Evolutionary conservation across 2,888 invertebrate species (phyloP), one percentile per base, ranked within the genome.

Genomic region (Calliopum simillimum): DNA sequence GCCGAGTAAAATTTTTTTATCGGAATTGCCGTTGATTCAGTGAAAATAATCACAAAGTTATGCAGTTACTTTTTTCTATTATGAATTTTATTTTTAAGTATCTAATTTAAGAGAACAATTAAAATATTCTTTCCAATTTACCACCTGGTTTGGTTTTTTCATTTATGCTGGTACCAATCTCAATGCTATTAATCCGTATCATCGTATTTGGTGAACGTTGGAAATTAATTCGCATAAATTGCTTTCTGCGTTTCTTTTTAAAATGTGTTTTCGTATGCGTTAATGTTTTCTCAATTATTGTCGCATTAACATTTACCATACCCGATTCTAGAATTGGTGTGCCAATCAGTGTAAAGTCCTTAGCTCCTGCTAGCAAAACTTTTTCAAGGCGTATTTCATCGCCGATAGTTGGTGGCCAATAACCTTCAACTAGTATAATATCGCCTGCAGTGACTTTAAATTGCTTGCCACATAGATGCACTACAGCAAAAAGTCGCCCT

Each of bases 381-480:
- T 97, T 97, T 79, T 96, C 94, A 59, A 96, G 85, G 73, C 89
- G 90, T 66, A 97, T 89, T 85, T 91, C 87, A 80, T 96, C 96
- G 1, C 95, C 94, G 68, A 90, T 89, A 65, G 90, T 90, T 2
- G 95, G 95, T 43, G 94, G 92, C 94, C 95, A 95, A 80, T 91
- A 91, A 0, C 94, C 94, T 85, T 94, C 93, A 1, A 96, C 87
- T 0, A 95, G 88, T 41, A 97, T 88, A 3, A 96, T 87, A 86
- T 97, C 97, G n/a, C 93, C 95, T 70, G 91, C 89, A 0, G 95
- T 95, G 0, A 97, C 89, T 86, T 95, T 93, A 86, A 92, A 94
- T 80, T 96, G 96, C 85, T 93, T 94, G 13, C 95, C 95, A 72
- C 91, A 88, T 19, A 96, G 78, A 78, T 95, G 92, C 1, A 97